phyloP scores from a whole-genome alignment of 2,113 vertebrate species.

The Myotis yumanensis region DNA sequence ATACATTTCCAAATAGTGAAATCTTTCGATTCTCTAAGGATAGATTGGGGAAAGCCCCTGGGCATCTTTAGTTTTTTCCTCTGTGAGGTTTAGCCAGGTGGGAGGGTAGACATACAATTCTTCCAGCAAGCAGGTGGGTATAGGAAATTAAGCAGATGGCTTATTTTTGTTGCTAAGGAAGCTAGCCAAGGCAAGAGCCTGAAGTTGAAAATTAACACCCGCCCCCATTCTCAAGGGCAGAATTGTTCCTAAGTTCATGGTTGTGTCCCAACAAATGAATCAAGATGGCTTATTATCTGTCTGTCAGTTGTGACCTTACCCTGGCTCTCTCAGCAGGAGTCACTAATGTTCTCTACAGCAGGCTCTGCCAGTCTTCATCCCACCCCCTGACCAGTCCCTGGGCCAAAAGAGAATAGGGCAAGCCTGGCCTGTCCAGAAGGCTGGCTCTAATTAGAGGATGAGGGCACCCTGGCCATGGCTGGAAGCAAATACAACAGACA shows the following conservation, averaged over 20 bases:
- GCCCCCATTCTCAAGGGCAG: slow-evolving; percentile 28
- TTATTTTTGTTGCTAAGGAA: slow-evolving; percentile 41
- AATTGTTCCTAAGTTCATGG: slow-evolving; percentile 50
- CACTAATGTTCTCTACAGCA: neutral
- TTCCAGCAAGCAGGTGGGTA: slow-evolving; percentile 56
- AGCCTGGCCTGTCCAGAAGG: slow-evolving; percentile 30
- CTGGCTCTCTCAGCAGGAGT: slow-evolving; percentile 41
- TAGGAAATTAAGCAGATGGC: slow-evolving; percentile 64
- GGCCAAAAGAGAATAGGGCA: slow-evolving; percentile 33
- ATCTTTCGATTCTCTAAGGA: slow-evolving; percentile 10
- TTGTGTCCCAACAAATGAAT: slow-evolving; percentile 60
- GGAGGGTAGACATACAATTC: neutral
- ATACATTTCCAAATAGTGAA: slow-evolving; percentile 35
- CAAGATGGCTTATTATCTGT: slow-evolving; percentile 55
- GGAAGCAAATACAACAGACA: slow-evolving; percentile 14
- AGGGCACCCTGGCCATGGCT: neutral
- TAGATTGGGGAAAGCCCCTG: neutral
- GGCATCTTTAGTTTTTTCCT: neutral
- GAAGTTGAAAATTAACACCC: slow-evolving; percentile 51
- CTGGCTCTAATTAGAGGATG: slow-evolving; percentile 8
- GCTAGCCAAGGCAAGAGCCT: slow-evolving; percentile 60
- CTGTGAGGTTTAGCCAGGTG: slow-evolving; percentile 1
- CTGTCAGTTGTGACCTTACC: slow-evolving; percentile 43
- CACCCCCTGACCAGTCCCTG: neutral
- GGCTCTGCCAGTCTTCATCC: neutral